A percentile compares a stretch with the other conserved stretches of the same genome.
Conservation (phyloP, 2,113 vertebrate species). For the Benitochromis conjunctus region DNA sequence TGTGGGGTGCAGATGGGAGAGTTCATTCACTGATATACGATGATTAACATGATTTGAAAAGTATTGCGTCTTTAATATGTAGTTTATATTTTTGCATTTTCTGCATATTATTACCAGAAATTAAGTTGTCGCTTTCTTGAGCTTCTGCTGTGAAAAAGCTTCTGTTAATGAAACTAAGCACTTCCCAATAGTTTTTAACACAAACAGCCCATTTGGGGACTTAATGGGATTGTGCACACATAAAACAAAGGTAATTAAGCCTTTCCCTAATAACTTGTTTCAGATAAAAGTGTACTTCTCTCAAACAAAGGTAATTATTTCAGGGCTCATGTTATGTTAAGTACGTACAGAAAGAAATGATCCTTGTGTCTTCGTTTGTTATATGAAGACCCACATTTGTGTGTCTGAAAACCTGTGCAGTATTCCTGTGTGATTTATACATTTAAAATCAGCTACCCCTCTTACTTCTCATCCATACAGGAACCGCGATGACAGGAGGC, state of each 20-base stretch:
- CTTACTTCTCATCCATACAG: slow-evolving; percentile 53
- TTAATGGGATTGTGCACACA: background rate
- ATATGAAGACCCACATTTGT: background rate
- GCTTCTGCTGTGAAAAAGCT: background rate
- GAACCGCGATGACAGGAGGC: slow-evolving; percentile 84
- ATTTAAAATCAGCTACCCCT: background rate
- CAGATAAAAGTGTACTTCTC: background rate
- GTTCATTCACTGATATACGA: background rate
- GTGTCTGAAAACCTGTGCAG: background rate
- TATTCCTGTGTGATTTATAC: background rate
- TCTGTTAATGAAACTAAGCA: background rate
- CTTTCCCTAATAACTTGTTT: background rate
- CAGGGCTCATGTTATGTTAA: background rate
- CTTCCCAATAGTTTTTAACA: background rate
- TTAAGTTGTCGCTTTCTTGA: background rate
- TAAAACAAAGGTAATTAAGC: background rate
- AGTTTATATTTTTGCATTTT: background rate
- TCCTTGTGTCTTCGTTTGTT: background rate
- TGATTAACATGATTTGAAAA: background rate
- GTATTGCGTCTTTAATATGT: background rate
- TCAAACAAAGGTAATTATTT: background rate
- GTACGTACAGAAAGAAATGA: background rate
- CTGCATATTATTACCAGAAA: background rate
- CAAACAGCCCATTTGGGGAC: background rate
- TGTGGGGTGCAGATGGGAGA: background rate